Base-by-base conservation (phyloP, 2,888 invertebrate species). In the Epinotia nisella region DNA sequence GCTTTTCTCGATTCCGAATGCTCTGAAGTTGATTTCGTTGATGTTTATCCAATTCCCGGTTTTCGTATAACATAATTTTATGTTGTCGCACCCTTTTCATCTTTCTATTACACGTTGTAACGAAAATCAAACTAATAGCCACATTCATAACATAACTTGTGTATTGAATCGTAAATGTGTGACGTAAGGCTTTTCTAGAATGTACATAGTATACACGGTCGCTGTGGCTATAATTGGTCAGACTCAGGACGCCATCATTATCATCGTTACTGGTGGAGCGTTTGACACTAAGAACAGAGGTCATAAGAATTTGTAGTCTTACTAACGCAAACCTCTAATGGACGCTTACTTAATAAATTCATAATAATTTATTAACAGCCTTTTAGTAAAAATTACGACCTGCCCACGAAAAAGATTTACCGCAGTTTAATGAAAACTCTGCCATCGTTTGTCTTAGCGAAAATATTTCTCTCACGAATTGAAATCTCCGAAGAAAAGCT, bases 401-500 rank as follows among this genome's bases (percentile, higher is more conserved):
- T 19, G 3, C 10, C 7, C 58, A 29, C n/a, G 9, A 53, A 65
- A 39, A 17, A 15, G 45, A 29, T 39, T 24, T 41, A 24, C 21
- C 17, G 17, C 7, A 41, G 21, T 55, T 62, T 64, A 70, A 70
- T 70, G 56, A 64, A 70, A 70, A 56, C 56, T 39, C 62, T 49
- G 21, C n/a, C 29, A 15, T 55, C 24, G 21, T 61, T n/a, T 41
- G 41, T 53, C 41, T 53, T 35, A 64, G 29, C n/a, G 62, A 70
- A 64, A 64, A 56, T 56, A 49, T 64, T 64, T 21, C 21, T n/a
- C 53, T 55, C 55, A 24, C 41, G 41, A 60, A 58, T 55, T 65
- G 53, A 83, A 86, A 88, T 89, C 87, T 59, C 66, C 53, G 41
- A 29, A 35, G 35, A 41, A 61, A 58, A 56, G 62, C 64, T 61